Conservation (phyloP, 1,140 invertebrate genomes). For the Anoplophora glabripennis region DNA sequence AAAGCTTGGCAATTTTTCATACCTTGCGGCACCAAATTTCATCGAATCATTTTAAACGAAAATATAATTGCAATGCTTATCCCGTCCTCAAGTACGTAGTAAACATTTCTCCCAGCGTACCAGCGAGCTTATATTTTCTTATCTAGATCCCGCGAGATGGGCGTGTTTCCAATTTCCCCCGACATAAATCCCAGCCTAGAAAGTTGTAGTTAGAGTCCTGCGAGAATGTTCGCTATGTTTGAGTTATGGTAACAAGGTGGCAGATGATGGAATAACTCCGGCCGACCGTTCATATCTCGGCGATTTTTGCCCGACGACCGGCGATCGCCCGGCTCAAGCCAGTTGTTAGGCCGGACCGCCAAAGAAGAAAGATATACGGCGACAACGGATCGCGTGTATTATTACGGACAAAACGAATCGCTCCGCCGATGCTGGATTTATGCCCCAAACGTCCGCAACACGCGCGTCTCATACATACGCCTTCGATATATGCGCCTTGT, state of each 20-base stretch:
- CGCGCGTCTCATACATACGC: neutral
- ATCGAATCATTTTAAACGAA: too few species aligned
- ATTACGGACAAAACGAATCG: slow-evolving; percentile 26
- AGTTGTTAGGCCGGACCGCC: slow-evolving; percentile 35
- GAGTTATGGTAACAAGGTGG: slow-evolving; percentile 18
- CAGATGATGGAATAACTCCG: slow-evolving; percentile 13
- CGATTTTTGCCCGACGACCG: slow-evolving; percentile 3
- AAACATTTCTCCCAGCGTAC: too few species aligned
- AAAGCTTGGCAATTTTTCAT: too few species aligned
- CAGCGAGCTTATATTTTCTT: too few species aligned
- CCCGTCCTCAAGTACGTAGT: too few species aligned
- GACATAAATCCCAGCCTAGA: too few species aligned
- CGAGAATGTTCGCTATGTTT: slow-evolving; percentile 7
- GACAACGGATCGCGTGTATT: slow-evolving; percentile 31
- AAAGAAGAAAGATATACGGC: slow-evolving; percentile 36
- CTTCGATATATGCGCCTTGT: too few species aligned
- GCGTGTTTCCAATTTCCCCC: too few species aligned
- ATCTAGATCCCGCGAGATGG: too few species aligned
- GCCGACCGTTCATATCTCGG: slow-evolving; percentile 10
- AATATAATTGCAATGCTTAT: too few species aligned
- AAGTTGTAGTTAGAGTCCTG: neutral
- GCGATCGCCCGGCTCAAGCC: slow-evolving; percentile 23
- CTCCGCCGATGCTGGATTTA: slow-evolving; percentile 9
- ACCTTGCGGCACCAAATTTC: too few species aligned
- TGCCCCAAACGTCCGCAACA: slow-evolving; percentile 10